Percentiles rank a stretch among this genome's conserved stretches.
Evolutionary conservation across 2,888 invertebrate species (phyloP).

Genomic region (Leucoptera coffeella): DNA sequence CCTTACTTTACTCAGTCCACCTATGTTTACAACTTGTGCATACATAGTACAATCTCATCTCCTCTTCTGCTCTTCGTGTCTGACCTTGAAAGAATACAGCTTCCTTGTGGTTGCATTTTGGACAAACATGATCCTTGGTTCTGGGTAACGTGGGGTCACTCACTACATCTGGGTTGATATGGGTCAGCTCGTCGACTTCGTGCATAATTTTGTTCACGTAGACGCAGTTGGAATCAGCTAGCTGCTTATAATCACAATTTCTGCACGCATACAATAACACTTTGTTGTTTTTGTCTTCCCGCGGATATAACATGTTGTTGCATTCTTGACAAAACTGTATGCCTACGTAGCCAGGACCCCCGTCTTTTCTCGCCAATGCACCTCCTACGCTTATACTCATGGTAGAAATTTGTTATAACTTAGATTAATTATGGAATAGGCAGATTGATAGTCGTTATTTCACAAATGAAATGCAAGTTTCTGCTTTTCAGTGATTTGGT

Average conservation of each 20-base stretch:
- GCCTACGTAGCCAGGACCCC: constrained; percentile 92
- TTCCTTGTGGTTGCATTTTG: constrained; percentile 89
- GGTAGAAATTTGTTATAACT: no score
- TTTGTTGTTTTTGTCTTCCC: constrained; percentile 97
- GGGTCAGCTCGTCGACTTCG: constrained; percentile 98
- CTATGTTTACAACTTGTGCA: constrained; percentile 93
- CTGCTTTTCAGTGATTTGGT: no score
- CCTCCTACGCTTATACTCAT: no score
- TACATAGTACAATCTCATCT: constrained; percentile 96
- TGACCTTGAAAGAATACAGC: constrained; percentile 98
- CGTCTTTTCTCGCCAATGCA: no score
- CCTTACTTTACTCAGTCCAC: constrained; percentile 85
- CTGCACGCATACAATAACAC: constrained; percentile 90
- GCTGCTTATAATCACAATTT: constrained; percentile 95
- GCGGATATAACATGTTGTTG: constrained; percentile 99
- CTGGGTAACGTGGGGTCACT: constrained; percentile 97
- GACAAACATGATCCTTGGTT: constrained; percentile 97
- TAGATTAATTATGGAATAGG: no score
- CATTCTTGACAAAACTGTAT: constrained; percentile 98
- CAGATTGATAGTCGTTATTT: no score
- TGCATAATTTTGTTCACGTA: constrained; percentile 93
- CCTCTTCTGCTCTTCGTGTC: constrained; percentile 93
- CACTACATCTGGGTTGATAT: constrained; percentile 96
- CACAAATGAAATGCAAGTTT: no score
- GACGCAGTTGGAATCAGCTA: constrained; percentile 79